Evolutionary conservation across 2,888 invertebrate genomes (phyloP).

Genomic region (Lasioglossum calceatum): DNA sequence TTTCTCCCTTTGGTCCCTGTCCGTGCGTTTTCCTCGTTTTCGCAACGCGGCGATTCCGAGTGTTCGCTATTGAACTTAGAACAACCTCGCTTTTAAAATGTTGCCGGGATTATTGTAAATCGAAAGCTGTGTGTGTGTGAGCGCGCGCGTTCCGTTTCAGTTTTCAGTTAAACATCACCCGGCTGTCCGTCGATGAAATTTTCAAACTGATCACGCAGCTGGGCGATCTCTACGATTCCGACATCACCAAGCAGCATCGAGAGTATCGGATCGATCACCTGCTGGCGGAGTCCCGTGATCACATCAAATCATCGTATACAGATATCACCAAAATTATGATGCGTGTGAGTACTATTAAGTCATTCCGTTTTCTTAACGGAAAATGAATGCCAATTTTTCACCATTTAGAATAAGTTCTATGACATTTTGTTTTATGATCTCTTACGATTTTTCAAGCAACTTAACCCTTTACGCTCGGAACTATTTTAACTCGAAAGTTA

Average conservation of each 20-base stretch:
- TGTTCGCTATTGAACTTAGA: background rate
- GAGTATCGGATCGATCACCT: slow-evolving; percentile 63
- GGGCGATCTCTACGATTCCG: slow-evolving; percentile 70
- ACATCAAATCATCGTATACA: slow-evolving; percentile 19
- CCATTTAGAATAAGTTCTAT: no score
- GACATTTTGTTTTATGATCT: no score
- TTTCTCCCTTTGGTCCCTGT: background rate
- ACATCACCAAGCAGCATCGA: slow-evolving; percentile 24
- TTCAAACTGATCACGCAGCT: slow-evolving; percentile 64
- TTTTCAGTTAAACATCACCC: slow-evolving; percentile 62
- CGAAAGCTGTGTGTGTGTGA: background rate
- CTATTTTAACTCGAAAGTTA: no score
- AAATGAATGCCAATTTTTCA: no score
- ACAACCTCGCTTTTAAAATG: background rate
- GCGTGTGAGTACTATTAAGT: slow-evolving; percentile 62
- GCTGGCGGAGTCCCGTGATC: slow-evolving; percentile 64
- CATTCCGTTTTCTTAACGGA: no score
- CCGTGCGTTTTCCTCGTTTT: no score
- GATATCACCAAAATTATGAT: slow-evolving; percentile 73
- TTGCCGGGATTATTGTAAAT: background rate
- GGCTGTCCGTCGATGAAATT: slow-evolving; percentile 59
- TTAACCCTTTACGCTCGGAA: no score
- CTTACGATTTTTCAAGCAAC: no score
- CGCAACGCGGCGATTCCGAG: background rate
- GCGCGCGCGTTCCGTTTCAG: slow-evolving; percentile 18